Evolutionary conservation across 2,888 invertebrate species (phyloP).

Genomic region (Mesorhabditis belari): DNA sequence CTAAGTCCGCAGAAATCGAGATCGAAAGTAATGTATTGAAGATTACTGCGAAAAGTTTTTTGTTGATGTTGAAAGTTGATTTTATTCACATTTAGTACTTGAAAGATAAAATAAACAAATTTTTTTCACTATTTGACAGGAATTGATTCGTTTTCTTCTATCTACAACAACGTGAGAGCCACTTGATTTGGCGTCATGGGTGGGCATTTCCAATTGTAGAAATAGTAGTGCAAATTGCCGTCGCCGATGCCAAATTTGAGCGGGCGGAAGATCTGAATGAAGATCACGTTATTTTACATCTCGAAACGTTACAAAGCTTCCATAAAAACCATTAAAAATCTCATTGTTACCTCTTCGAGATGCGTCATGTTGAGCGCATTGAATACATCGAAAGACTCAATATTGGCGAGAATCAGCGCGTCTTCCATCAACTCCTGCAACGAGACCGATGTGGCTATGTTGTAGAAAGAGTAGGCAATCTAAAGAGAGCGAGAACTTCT

Average conservation of each 20-base stretch:
- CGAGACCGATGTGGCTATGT: conserved; percentile 76
- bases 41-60: no score
- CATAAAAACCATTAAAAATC: no score
- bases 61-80: no score
- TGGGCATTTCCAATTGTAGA: conserved; percentile 99
- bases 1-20: no score
- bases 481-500: no score
- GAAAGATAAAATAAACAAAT: no score
- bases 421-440: conserved; percentile 91
- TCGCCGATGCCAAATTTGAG: conserved; percentile 98
- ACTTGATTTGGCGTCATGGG: conserved; percentile 77
- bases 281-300: background rate
- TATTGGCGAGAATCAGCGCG: conserved; percentile 87
- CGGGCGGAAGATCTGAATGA: conserved; percentile 70
- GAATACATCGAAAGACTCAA: conserved; percentile 88
- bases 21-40: no score
- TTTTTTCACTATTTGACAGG: no score
- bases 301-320: no score
- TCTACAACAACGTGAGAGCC: no score
- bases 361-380: conserved; percentile 99
- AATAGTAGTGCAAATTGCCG: conserved; percentile 97
- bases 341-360: conserved; percentile 77
- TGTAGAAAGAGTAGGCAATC: conserved; percentile 97
- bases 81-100: no score
- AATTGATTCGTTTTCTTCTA: no score